These are phyloP conservation scores for Electrona antarctica DNA, from an alignment of 2,113 vertebrate species.

Conservation along the genomic window DNA sequence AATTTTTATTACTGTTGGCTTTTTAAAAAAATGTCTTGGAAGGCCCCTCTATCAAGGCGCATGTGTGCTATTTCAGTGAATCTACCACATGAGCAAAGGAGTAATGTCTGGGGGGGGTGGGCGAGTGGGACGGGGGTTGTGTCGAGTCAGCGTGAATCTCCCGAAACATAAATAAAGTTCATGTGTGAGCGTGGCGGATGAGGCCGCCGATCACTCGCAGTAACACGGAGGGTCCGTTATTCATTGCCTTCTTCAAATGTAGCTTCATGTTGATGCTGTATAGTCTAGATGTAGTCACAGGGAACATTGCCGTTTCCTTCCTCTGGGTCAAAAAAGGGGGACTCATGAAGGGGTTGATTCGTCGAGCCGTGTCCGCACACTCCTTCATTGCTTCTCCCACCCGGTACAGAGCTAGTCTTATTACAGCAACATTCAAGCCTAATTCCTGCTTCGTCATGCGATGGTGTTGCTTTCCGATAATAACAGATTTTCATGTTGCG, in stretches of 20 bases:
- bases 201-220: conserved; percentile 53
- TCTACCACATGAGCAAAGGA: conserved; percentile 3
- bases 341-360: conserved; percentile 62
- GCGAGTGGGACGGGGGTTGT: conserved; percentile 26
- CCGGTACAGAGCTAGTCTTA: conserved; percentile 70
- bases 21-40: conserved; percentile 8
- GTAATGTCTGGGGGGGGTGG: not conserved
- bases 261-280: conserved; percentile 77
- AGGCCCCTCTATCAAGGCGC: not conserved
- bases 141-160: conserved; percentile 59
- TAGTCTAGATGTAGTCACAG: conserved; percentile 86
- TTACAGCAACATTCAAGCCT: conserved; percentile 58
- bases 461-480: too few relatives aligned
- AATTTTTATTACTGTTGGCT: not conserved
- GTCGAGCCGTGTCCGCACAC: conserved; percentile 67
- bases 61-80: conserved; percentile 6
- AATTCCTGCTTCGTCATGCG: too few relatives aligned
- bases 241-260: conserved; percentile 57
- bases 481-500: too few relatives aligned
- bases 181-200: conserved; percentile 43
- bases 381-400: conserved; percentile 67
- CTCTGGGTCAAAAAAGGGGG: conserved; percentile 61
- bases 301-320: conserved; percentile 77
- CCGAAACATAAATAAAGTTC: conserved; percentile 67
- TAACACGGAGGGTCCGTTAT: conserved; percentile 60